Evolutionary conservation across 1,140 invertebrate species (phyloP).

Genomic region (Drosophila ficusphila): DNA sequence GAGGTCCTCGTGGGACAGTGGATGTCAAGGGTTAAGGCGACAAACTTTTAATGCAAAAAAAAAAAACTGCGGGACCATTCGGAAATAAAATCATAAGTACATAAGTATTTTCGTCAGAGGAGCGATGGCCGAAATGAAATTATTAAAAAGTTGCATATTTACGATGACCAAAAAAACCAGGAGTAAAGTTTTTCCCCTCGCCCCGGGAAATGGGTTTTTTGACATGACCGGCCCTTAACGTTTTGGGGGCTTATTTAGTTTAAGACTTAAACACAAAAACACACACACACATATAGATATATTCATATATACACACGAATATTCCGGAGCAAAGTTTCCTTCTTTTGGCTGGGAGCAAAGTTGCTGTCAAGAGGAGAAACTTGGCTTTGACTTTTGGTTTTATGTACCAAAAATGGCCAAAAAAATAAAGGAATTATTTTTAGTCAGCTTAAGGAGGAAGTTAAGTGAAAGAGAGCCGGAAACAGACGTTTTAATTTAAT

Average conservation of each 20-base stretch:
- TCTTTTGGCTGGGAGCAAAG: conserved; percentile 17
- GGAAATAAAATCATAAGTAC: conserved; percentile 35
- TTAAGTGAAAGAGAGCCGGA: conserved; percentile 10
- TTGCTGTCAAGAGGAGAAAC: conserved; percentile 37
- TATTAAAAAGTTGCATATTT: conserved; percentile 45
- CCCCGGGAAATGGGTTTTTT: not conserved
- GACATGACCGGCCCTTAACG: conserved; percentile 12
- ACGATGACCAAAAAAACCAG: conserved; percentile 18
- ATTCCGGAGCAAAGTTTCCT: conserved; percentile 4
- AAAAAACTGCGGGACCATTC: not conserved
- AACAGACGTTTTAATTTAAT: conserved; percentile 43
- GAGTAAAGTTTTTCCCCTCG: not conserved
- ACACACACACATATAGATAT: not conserved
- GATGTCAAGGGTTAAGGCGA: conserved; percentile 35
- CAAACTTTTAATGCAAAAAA: conserved; percentile 26
- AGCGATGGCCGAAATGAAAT: conserved; percentile 10
- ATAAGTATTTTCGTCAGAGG: conserved; percentile 16
- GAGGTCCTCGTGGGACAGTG: not conserved
- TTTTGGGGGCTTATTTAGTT: conserved; percentile 21
- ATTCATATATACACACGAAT: too few relatives aligned
- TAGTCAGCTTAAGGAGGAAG: conserved; percentile 30
- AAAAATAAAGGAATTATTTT: conserved; percentile 29
- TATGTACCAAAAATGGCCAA: conserved; percentile 13
- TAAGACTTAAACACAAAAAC: too few relatives aligned
- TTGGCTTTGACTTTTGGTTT: conserved; percentile 49